Evolutionary conservation across 1,140 invertebrate genomes (phyloP).

Genomic region (Gerris buenoi): DNA sequence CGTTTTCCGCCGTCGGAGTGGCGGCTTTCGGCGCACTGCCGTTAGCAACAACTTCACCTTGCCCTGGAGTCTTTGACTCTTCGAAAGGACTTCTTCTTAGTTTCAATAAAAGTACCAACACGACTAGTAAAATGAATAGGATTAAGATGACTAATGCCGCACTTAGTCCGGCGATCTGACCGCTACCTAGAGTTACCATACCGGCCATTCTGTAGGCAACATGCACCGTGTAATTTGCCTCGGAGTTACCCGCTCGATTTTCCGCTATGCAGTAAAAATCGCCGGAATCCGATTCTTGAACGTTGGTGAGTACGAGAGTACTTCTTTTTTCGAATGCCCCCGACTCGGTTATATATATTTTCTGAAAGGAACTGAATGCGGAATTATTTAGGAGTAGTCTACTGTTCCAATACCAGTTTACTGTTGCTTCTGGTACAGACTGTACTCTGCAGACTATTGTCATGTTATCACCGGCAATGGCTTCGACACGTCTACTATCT

Average conservation of each 20-base stretch:
- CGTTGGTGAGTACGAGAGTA: constrained; percentile 66
- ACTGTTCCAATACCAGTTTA: constrained; percentile 79
- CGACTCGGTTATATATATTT: constrained; percentile 61
- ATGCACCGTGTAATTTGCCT: constrained; percentile 76
- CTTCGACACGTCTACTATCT: constrained; percentile 56
- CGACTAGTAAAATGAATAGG: constrained; percentile 53
- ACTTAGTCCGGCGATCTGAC: constrained; percentile 70
- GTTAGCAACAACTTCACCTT: constrained; percentile 36
- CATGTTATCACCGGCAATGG: constrained; percentile 64
- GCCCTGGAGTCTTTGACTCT: constrained; percentile 55
- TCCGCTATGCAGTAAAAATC: constrained; percentile 83
- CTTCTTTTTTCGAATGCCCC: constrained; percentile 54
- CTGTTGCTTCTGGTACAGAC: constrained; percentile 59
- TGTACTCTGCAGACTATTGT: constrained; percentile 64
- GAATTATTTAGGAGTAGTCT: constrained; percentile 62
- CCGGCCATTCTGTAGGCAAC: constrained; percentile 58
- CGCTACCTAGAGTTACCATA: constrained; percentile 61
- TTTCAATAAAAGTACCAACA: constrained; percentile 53
- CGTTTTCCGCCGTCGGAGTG: constrained; percentile 15
- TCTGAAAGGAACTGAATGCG: constrained; percentile 61
- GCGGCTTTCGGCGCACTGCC: constrained; percentile 14
- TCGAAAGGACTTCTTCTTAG: constrained; percentile 49
- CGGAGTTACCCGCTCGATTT: constrained; percentile 79
- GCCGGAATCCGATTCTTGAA: constrained; percentile 70
- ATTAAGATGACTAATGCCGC: constrained; percentile 65